phyloP scores from a whole-genome alignment of 35 echinoderm and acorn worm genomes.

The Strongylocentrotus purpuratus region DNA sequence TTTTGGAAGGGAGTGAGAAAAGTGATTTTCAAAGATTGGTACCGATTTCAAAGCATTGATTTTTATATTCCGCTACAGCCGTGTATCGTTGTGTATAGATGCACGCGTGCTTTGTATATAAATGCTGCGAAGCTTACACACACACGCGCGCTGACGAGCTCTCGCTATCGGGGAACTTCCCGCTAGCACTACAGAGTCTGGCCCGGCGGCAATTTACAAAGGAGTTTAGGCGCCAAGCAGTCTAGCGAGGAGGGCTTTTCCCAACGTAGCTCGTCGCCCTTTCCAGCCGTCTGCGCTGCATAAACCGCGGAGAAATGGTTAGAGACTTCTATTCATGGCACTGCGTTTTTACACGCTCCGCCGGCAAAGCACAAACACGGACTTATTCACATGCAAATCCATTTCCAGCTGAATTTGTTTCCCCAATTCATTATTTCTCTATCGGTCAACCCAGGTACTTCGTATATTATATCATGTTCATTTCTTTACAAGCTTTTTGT shows the following conservation, averaged over 20 bases:
- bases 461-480: not conserved
- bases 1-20: not conserved
- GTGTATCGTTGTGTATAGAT: not conserved
- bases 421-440: not conserved
- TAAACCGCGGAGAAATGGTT: conserved; percentile 7
- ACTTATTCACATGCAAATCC: conserved; percentile 9
- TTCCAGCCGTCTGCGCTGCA: not conserved
- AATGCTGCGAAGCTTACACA: not conserved
- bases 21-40: not conserved
- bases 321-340: not conserved
- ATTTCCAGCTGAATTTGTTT: not conserved
- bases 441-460: not conserved
- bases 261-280: not conserved
- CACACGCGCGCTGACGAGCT: not conserved
- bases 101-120: not conserved
- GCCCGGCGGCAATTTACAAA: conserved; percentile 32
- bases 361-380: not conserved
- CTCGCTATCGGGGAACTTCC: conserved; percentile 7
- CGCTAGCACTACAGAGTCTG: not conserved
- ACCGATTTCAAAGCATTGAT: not conserved
- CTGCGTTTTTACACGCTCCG: not conserved
- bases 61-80: not conserved
- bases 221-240: conserved; percentile 24
- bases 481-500: not conserved
- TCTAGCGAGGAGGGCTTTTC: conserved; percentile 27